These are phyloP conservation scores for Caerostris darwini DNA, from an alignment of 1,140 invertebrate species.

Conservation along the genomic window DNA sequence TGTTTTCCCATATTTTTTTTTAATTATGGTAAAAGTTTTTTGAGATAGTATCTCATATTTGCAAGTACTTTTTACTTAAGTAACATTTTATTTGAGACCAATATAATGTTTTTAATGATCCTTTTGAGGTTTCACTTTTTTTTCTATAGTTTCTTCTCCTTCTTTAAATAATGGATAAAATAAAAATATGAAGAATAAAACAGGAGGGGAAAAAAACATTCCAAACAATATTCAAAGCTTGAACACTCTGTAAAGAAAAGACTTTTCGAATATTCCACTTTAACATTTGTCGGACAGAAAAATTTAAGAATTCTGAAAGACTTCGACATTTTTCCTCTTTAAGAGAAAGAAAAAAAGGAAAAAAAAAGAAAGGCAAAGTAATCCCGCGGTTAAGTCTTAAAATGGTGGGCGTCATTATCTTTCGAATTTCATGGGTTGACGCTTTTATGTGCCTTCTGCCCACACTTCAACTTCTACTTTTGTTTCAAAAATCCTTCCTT, in stretches of 20 bases:
- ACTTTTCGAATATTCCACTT: constrained; percentile 6
- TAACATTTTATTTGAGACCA: too few relatives aligned
- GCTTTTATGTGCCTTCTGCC: constrained; percentile 65
- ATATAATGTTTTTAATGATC: too few relatives aligned
- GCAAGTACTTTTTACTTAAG: too few relatives aligned
- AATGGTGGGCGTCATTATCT: constrained; percentile 66
- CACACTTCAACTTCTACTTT: constrained; percentile 30
- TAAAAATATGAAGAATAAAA: background rate
- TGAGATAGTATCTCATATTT: too few relatives aligned
- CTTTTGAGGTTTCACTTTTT: too few relatives aligned
- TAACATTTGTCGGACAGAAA: constrained; percentile 55
- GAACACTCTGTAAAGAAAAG: background rate
- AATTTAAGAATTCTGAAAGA: constrained; percentile 55
- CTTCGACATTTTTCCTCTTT: constrained; percentile 35
- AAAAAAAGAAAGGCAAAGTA: constrained; percentile 53
- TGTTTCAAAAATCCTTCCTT: too few relatives aligned
- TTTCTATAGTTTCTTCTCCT: background rate
- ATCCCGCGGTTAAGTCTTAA: constrained; percentile 64
- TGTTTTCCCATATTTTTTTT: too few relatives aligned
- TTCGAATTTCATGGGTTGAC: constrained; percentile 67
- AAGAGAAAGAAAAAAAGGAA: background rate
- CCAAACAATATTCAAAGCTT: background rate
- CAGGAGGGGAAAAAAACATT: background rate
- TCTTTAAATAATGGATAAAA: background rate
- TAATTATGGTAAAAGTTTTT: too few relatives aligned